Evolutionary conservation across 2,113 vertebrate genomes (phyloP).

Genomic region (Aptenodytes patagonicus): DNA sequence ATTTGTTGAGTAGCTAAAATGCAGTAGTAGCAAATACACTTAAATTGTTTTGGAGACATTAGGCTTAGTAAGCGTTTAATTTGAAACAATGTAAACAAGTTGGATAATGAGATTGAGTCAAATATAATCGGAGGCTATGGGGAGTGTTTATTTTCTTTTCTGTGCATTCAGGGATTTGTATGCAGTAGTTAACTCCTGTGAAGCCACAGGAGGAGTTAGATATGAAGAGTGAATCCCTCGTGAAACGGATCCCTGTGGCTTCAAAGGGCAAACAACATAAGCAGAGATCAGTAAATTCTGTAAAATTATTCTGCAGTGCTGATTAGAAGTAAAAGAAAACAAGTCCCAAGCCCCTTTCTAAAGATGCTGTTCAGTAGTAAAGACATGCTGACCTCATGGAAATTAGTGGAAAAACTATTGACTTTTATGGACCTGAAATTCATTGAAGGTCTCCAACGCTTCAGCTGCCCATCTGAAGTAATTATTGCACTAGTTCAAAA

Average conservation of each 20-base stretch:
- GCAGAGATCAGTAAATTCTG: not conserved
- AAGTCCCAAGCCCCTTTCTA: not conserved
- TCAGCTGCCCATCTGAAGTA: not conserved
- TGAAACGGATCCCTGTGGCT: not conserved
- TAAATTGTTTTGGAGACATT: not conserved
- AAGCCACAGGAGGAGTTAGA: not conserved
- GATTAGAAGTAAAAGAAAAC: not conserved
- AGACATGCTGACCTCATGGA: not conserved
- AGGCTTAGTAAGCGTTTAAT: not conserved
- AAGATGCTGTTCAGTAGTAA: not conserved
- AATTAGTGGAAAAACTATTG: not conserved
- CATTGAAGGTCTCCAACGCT: not conserved
- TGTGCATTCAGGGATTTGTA: not conserved
- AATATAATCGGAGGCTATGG: not conserved
- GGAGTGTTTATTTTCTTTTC: not conserved
- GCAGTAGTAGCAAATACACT: not conserved
- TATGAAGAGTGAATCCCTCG: not conserved
- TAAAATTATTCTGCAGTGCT: not conserved
- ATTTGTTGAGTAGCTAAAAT: not conserved
- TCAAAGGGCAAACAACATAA: not conserved
- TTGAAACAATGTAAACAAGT: conserved; percentile 7
- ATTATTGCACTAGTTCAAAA: not conserved
- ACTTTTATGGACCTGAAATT: not conserved
- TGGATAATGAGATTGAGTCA: not conserved
- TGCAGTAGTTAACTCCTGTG: not conserved